phyloP scores from a whole-genome alignment of 2,797 vertebrate species.

The Scarus forsteni region DNA sequence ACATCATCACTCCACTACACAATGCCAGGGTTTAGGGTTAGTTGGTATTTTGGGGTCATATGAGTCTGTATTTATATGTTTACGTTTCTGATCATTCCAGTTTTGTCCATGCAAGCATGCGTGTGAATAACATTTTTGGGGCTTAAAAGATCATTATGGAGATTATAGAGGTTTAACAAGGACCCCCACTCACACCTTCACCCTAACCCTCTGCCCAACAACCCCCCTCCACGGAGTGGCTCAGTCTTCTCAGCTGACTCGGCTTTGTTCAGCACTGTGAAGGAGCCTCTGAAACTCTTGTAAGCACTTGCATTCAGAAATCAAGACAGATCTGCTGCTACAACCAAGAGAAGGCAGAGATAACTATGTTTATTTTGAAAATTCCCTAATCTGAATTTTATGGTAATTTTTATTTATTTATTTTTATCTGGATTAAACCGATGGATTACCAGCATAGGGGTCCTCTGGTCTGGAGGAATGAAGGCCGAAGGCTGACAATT shows the following conservation, averaged over 20 bases:
- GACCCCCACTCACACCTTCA: slow-evolving; percentile 31
- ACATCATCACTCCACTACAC: no score
- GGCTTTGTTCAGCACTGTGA: slow-evolving; percentile 75
- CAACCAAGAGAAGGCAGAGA: slow-evolving; percentile 4
- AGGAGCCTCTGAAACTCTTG: slow-evolving; percentile 52
- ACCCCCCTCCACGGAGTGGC: slow-evolving; percentile 32
- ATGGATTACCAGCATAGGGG: slow-evolving; percentile 29
- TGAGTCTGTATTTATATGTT: slow-evolving; percentile 25
- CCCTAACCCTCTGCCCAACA: slow-evolving; percentile 1
- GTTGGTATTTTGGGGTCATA: background rate
- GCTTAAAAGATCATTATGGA: slow-evolving; percentile 65
- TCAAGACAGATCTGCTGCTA: slow-evolving; percentile 5
- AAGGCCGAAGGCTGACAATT: background rate
- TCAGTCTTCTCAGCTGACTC: slow-evolving; percentile 88
- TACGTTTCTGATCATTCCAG: slow-evolving; percentile 15
- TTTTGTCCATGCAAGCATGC: slow-evolving; percentile 23
- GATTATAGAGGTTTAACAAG: slow-evolving; percentile 68
- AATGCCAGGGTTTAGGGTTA: background rate
- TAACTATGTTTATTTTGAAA: background rate
- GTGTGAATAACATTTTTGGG: slow-evolving; percentile 49
- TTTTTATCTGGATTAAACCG: slow-evolving; percentile 19
- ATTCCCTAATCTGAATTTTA: background rate
- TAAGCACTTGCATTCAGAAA: slow-evolving; percentile 49
- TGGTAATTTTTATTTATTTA: background rate
- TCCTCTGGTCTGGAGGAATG: slow-evolving; percentile 2